These are phyloP conservation scores for Myathropa florea DNA, from an alignment of 2,888 invertebrate genomes.

Conservation along the genomic window DNA sequence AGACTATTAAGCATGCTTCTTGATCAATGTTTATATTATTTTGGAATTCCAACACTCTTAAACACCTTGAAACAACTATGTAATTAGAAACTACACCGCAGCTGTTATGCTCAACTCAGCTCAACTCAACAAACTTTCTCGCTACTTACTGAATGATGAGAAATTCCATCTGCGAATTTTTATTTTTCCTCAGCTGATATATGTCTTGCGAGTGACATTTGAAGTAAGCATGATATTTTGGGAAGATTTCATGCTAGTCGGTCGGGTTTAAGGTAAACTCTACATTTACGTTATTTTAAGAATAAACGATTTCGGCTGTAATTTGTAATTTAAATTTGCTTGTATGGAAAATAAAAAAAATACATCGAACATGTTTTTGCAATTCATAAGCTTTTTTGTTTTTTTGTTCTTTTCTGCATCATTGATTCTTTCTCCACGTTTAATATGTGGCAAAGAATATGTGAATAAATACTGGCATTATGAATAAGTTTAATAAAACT, in stretches of 20 bases:
- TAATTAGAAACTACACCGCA: slow-evolving; percentile 3
- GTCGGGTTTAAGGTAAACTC: not conserved
- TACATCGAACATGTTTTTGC: too few relatives aligned
- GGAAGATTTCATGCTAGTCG: not conserved
- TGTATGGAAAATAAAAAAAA: too few relatives aligned
- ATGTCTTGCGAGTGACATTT: not conserved
- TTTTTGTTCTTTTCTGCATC: too few relatives aligned
- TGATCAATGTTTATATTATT: not conserved
- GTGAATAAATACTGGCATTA: too few relatives aligned
- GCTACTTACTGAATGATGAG: slow-evolving; percentile 14
- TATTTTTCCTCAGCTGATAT: slow-evolving; percentile 4
- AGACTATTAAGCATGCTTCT: slow-evolving; percentile 16
- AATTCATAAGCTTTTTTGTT: too few relatives aligned
- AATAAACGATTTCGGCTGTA: too few relatives aligned
- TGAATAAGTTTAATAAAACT: too few relatives aligned
- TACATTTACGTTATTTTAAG: not conserved
- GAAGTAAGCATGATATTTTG: not conserved
- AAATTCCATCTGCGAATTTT: slow-evolving; percentile 23
- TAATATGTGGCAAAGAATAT: too few relatives aligned
- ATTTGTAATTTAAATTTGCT: too few relatives aligned
- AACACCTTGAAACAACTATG: not conserved
- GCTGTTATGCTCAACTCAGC: not conserved
- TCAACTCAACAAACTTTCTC: slow-evolving; percentile 29
- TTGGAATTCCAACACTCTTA: not conserved
- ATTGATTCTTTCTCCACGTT: too few relatives aligned